Evolutionary conservation across 2,888 invertebrate species (phyloP), one percentile per base, ranked within the genome.

Genomic region (Cephus pygmeus): DNA sequence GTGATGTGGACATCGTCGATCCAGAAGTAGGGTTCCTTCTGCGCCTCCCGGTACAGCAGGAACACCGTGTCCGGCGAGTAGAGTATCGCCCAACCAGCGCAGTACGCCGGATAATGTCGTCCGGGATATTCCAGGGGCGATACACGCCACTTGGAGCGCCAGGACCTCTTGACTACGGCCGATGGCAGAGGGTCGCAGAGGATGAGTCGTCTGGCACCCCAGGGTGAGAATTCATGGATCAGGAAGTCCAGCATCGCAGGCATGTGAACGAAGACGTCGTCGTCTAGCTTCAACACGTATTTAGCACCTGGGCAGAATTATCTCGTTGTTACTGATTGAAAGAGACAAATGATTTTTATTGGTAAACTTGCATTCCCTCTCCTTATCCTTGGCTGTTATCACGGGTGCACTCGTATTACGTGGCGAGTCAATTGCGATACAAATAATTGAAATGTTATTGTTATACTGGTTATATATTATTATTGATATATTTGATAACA

Each of bases 1-100:
- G 97, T 96, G 69, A 97, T 93, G 86, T 95, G 96, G 68, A 96
- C 96, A 90, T 97, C 97, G 88, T 97, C 97, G 75, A 97, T 95
- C 97, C 97, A 97, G 92, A 97, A 96, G 88, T 95, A 96, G 2
- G 93, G 94, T 4, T 93, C 91, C 11, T 90, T 91, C 85, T 95
- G 94, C 1, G 95, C 95, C 74, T 93, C 93, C 77, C 92, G 92
- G 75, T 94, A 94, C 23, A 95, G 90, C 36, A 92, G 91, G 79
- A 92, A 92, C 30, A 93, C 93, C 69, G 94, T 93, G 87, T 95
- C 95, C 71, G 93, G 92, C 0, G 95, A 95, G 86, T 95, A 95
- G 15, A 96, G 91, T 79, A 96, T 94, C 3, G 94, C 94, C 93
- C 94, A 95, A 11, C 97, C 97, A 34, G 95, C 94, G 91, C 97